Conservation (phyloP, 2,888 invertebrate genomes). For the Spilarctia lutea region DNA sequence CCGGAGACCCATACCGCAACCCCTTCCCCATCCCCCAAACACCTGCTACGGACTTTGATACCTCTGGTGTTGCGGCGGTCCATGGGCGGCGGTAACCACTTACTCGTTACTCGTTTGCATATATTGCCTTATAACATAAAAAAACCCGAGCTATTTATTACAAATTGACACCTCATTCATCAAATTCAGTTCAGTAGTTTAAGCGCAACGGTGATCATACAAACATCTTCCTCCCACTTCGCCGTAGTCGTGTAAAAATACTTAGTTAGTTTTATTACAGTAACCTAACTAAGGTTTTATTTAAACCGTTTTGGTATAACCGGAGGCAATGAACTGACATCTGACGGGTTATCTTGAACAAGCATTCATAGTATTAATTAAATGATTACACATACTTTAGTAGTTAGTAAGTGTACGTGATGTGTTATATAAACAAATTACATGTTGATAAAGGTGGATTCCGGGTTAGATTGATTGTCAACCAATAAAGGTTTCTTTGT, state of each 20-base stretch:
- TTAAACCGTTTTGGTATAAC: constrained; percentile 4
- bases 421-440: not conserved
- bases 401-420: constrained; percentile 2
- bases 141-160: too few species aligned
- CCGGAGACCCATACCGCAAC: too few species aligned
- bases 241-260: too few species aligned
- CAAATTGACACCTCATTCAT: too few species aligned
- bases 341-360: constrained; percentile 44
- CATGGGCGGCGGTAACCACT: too few species aligned
- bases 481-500: constrained; percentile 2
- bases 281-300: constrained; percentile 17
- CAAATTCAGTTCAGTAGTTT: not conserved
- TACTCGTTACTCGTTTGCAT: too few species aligned
- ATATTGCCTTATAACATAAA: too few species aligned
- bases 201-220: too few species aligned
- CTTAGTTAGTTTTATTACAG: not conserved
- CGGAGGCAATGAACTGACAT: constrained; percentile 43
- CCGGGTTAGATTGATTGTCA: constrained; percentile 12
- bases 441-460: constrained; percentile 14
- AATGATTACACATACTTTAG: constrained; percentile 16
- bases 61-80: too few species aligned
- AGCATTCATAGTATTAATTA: constrained; percentile 18
- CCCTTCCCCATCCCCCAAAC: too few species aligned
- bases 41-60: too few species aligned
- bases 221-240: too few species aligned